Conservation (phyloP, 1,140 invertebrate species). For the Sinella curviseta region DNA sequence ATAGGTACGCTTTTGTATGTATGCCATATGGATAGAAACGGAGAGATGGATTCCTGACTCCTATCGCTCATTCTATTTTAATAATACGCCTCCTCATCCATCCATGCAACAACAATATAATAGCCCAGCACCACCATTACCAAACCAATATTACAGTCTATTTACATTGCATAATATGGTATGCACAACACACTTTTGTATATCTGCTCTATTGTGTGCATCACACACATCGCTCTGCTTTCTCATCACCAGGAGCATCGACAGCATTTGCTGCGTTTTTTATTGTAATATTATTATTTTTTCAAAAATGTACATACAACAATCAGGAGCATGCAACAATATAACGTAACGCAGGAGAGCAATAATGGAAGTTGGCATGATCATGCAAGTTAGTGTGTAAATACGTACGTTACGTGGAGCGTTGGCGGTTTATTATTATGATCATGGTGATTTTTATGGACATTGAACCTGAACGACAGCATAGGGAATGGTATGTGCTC, state of each 20-base stretch:
- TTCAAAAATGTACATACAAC: neutral
- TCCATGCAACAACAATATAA: no score
- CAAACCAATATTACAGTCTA: no score
- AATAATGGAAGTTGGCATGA: no score
- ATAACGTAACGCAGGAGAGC: no score
- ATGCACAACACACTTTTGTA: neutral
- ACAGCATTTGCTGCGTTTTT: no score
- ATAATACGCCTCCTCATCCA: neutral
- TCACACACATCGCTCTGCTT: neutral
- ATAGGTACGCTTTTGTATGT: no score
- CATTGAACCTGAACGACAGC: constrained; percentile 5
- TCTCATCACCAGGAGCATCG: neutral
- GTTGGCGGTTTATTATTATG: neutral
- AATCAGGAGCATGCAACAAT: neutral
- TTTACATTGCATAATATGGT: neutral
- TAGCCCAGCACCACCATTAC: no score
- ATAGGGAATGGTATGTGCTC: neutral
- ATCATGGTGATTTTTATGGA: constrained; percentile 1
- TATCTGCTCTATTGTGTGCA: neutral
- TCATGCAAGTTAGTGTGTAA: neutral
- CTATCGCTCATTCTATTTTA: no score
- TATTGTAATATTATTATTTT: no score
- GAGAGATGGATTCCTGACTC: no score
- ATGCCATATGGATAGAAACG: neutral
- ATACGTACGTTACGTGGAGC: neutral